These are phyloP conservation scores for Telmatochromis sp. DNA, from an alignment of 2,113 vertebrate genomes.

Conservation along the genomic window DNA sequence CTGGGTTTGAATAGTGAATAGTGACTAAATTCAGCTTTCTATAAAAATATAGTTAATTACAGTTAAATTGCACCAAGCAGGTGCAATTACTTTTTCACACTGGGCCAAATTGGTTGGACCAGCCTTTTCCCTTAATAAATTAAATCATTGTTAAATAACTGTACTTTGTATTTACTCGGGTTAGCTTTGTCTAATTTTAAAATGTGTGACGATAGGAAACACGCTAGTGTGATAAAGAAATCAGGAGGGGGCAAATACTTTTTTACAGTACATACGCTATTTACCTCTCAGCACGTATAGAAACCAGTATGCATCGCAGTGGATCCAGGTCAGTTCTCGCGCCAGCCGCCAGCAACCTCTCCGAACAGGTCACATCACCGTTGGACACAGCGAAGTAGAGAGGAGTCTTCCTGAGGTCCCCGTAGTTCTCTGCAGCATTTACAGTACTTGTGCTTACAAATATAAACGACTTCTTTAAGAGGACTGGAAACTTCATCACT, in stretches of 20 bases:
- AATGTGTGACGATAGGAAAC: background rate
- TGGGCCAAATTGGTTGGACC: background rate
- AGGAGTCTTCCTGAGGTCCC: constrained; percentile 73
- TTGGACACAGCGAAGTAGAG: constrained; percentile 81
- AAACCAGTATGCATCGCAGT: constrained; percentile 78
- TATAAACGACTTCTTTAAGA: background rate
- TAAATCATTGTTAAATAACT: background rate
- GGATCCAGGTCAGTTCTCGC: constrained; percentile 78
- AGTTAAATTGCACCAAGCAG: background rate
- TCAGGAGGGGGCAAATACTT: background rate
- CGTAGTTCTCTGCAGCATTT: constrained; percentile 62
- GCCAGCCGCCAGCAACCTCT: constrained; percentile 74
- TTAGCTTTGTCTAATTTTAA: background rate
- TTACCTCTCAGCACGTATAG: constrained; percentile 72
- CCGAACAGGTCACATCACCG: constrained; percentile 75
- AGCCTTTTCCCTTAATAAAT: background rate
- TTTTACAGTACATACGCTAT: background rate
- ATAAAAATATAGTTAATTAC: background rate
- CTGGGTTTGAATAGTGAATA: background rate
- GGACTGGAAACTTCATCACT: background rate
- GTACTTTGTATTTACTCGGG: background rate
- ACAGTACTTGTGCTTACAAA: background rate
- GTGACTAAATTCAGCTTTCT: background rate
- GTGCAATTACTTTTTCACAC: background rate
- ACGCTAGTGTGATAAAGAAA: background rate